Conservation (phyloP, 2,888 invertebrate species). For the Metopia argyrocephala region DNA sequence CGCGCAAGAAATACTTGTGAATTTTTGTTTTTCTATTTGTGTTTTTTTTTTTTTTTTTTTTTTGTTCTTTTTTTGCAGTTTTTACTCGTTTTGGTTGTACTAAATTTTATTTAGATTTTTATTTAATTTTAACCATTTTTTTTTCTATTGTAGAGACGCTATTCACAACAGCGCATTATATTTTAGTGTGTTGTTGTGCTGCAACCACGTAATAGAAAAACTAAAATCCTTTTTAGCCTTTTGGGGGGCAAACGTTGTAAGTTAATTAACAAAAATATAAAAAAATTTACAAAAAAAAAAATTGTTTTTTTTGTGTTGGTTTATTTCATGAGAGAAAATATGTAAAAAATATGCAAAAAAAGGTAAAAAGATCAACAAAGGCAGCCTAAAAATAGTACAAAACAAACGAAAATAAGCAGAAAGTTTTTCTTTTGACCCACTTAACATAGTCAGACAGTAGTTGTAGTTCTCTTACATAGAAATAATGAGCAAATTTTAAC, state of each 20-base stretch:
- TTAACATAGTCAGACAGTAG: neutral
- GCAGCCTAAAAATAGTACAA: neutral
- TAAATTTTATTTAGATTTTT: conserved; percentile 38
- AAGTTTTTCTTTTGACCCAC: neutral
- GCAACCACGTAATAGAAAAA: neutral
- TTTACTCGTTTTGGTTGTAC: neutral
- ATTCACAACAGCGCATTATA: conserved; percentile 4
- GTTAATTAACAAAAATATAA: conserved; percentile 28
- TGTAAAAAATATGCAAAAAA: neutral
- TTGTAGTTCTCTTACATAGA: neutral
- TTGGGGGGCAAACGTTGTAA: conserved; percentile 4
- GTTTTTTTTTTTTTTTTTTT: neutral
- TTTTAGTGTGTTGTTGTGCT: neutral
- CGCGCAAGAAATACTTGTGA: neutral
- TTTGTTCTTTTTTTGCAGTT: neutral
- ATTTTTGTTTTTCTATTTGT: neutral
- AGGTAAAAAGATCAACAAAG: neutral
- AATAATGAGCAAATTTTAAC: neutral
- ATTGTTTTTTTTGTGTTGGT: too few relatives aligned
- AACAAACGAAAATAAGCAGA: too few relatives aligned
- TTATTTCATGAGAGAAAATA: neutral
- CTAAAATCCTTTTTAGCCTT: neutral
- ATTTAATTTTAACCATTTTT: neutral
- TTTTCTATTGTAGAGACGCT: neutral
- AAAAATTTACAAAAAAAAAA: neutral